Evolutionary conservation across 2,797 vertebrate genomes (phyloP), one percentile per base, ranked within the genome.

Genomic region (Enteromius thamalakanensis): DNA sequence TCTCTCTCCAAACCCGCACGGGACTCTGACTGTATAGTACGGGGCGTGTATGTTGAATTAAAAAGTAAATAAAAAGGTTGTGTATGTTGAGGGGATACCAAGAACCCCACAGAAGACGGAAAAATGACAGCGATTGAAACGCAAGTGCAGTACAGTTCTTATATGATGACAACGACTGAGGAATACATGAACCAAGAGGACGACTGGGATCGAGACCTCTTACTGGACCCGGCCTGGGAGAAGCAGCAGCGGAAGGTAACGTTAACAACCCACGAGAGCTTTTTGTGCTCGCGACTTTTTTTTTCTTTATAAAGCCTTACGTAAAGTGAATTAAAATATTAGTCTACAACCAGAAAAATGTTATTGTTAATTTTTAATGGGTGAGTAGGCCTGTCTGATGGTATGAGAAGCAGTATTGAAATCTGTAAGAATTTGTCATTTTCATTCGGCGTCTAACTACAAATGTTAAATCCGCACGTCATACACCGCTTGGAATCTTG

Each of bases 181-280:
- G 88, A 91, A 15, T 95, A 95, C 89, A 94, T 95, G 94, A 87
- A 23, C 21, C 94, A 94, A 55, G 94, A 94, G 86, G 92, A 95
- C 1, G 93, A 94, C 80, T 95, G 94, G 94, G 94, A 95, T 80
- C 92, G 94, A 0, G 94, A 95, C 89, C 89, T 95, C 70, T 89
- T 95, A 80, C 89, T 95, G 64, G 94, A 95, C 88, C 94, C 94
- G 0, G 94, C 94, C 53, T 94, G 94, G 94, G 94, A 95, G 90
- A 95, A 94, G 87, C 94, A 95, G 82, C 94, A 95, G 86, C 88
- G 94, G 78, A 94, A 95, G 93, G 94, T 94, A 92, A 37, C 37
- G 32, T 32, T 32, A 37, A 40, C 47, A 10, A 19, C 40, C 45
- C 19, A 1, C 6, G 29, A 64, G 62, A 9, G 26, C n/a, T 21